Base-by-base conservation (phyloP, 1,140 invertebrate species). In the Hyles euphorbiae region DNA sequence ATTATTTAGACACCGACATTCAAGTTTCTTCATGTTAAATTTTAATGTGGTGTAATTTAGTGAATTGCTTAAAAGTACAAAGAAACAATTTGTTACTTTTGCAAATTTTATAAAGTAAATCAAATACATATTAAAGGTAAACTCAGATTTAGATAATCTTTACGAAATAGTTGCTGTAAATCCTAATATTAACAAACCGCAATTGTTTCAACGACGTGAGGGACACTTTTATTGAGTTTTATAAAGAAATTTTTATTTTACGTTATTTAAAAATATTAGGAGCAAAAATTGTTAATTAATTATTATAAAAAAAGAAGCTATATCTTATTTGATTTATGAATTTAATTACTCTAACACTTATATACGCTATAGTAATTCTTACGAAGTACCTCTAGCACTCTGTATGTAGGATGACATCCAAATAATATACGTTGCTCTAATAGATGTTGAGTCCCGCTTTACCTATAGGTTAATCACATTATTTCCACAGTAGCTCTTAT, bases 51-150 rank as follows among this genome's bases (percentile, higher is more conserved):
- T 83, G 88, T 90, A 87, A 88, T 89, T 89, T 90, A 90, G 89
- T 87, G 83, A 90, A 90, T 89, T 88, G 89, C 89, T 90, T 90
- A 75, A 89, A 90, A 90, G 89, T 90, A 90, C 89, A 90, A 90
- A 89, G 81, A 87, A 88, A 88, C 77, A 76, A 85, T 90, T 89
- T 89, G 88, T 90, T 90, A 89, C 88, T 89, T 90, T 90, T 90
- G 83, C 83, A 90, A 89, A 89, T 90, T 90, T 89, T 90, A 90
- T 90, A 76, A 88, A 83, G 62, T 78, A 86, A 88, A 84, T 76
- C 70, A 78, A 84, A 81, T 83, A 84, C 80, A 81, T 86, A 86
- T 82, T 78, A 84, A 83, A 77, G 69, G 60, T 78, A 77, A 62
- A 76, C 71, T 71, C 60, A 71, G 70, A 82, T 68, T 70, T 88